phyloP scores from a whole-genome alignment of 2,113 vertebrate genomes.

The Prietella phreatophila region DNA sequence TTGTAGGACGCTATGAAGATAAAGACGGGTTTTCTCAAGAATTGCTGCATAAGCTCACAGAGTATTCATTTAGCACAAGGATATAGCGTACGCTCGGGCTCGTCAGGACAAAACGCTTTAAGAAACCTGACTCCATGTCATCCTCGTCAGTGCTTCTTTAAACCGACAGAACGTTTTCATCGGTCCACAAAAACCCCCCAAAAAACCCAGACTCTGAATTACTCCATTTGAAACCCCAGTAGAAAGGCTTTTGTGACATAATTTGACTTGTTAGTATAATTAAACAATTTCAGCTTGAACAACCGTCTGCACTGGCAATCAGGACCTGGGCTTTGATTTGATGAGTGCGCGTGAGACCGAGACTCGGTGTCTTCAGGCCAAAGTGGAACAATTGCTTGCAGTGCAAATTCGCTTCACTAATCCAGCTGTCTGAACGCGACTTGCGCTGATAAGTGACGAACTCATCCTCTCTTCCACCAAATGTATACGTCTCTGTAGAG shows the following conservation, averaged over 20 bases:
- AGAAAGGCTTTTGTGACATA: neutral
- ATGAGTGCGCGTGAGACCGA: constrained; percentile 1
- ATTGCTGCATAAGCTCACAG: neutral
- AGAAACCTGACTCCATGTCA: constrained; percentile 6
- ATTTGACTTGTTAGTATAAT: neutral
- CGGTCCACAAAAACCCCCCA: neutral
- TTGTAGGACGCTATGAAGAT: neutral
- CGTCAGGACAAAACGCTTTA: neutral
- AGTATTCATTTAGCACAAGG: neutral
- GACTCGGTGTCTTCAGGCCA: neutral
- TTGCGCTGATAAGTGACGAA: constrained; percentile 39
- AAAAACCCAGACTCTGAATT: neutral
- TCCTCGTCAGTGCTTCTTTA: neutral
- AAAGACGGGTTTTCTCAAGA: neutral
- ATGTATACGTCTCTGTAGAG: constrained; percentile 21
- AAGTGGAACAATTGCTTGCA: constrained; percentile 32
- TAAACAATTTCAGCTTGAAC: neutral
- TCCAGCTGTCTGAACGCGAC: constrained; percentile 34
- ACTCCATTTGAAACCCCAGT: neutral
- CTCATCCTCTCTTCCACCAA: neutral
- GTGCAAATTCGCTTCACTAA: neutral
- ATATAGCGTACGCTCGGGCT: neutral
- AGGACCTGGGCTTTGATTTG: neutral
- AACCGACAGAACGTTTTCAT: neutral
- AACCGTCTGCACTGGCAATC: neutral